phyloP scores from a whole-genome alignment of 1,140 invertebrate species.

The Aphelinus atriplicis region DNA sequence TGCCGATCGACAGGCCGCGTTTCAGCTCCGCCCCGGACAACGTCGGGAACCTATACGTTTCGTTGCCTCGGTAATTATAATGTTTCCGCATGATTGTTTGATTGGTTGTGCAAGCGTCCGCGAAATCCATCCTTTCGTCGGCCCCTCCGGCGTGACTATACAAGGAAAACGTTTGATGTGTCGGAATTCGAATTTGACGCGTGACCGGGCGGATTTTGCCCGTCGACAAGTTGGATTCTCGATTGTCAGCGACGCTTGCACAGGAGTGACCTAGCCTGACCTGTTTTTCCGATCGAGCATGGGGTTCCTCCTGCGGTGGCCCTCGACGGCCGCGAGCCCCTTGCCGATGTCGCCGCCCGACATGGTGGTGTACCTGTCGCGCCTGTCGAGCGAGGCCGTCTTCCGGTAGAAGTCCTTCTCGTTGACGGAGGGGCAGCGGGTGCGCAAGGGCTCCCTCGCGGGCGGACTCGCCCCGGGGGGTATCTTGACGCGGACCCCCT shows the following conservation, averaged over 20 bases:
- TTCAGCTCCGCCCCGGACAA: constrained; percentile 61
- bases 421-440: constrained; percentile 55
- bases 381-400: constrained; percentile 53
- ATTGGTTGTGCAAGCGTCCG: too few relatives aligned
- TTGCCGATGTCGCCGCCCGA: constrained; percentile 60
- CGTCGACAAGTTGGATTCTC: too few relatives aligned
- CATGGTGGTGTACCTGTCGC: constrained; percentile 59
- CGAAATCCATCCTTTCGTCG: too few relatives aligned
- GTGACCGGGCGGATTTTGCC: too few relatives aligned
- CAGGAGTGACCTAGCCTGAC: not conserved
- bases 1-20: constrained; percentile 52
- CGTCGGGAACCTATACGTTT: constrained; percentile 53
- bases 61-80: not conserved
- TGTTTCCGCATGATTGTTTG: not conserved
- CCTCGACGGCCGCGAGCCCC: constrained; percentile 40
- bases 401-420: constrained; percentile 63
- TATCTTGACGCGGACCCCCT: constrained; percentile 59
- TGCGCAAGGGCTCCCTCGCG: constrained; percentile 41
- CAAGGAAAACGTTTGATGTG: too few relatives aligned
- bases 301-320: constrained; percentile 41
- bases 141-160: too few relatives aligned
- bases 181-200: too few relatives aligned
- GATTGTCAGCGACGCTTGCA: too few relatives aligned
- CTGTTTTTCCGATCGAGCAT: constrained; percentile 48
- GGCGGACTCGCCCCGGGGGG: constrained; percentile 53